phyloP scores from a whole-genome alignment of 2,888 invertebrate genomes.

The Byasa hedistus region DNA sequence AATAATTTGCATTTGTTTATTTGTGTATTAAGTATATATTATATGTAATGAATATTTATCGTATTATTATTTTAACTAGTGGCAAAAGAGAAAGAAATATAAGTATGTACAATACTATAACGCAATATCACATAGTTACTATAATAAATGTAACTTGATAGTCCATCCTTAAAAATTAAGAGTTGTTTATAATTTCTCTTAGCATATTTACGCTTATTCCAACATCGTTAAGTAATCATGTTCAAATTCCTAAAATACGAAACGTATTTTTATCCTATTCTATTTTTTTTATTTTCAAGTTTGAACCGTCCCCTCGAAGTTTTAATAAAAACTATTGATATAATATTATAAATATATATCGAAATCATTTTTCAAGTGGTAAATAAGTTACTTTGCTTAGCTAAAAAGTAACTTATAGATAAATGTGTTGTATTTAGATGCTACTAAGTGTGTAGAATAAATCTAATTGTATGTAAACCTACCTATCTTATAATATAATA shows the following conservation, averaged over 20 bases:
- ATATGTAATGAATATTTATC: too few species aligned
- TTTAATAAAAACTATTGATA: conserved; percentile 55
- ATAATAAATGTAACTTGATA: background rate
- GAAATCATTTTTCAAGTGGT: conserved; percentile 1
- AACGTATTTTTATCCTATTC: conserved; percentile 9
- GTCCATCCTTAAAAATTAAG: conserved; percentile 5
- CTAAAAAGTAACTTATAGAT: conserved; percentile 8
- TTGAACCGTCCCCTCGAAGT: conserved; percentile 70
- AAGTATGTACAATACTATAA: background rate
- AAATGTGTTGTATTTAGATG: conserved; percentile 7
- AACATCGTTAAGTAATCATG: conserved; percentile 2
- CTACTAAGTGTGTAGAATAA: background rate
- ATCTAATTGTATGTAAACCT: background rate
- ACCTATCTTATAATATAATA: background rate
- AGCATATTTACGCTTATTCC: background rate
- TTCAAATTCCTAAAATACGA: background rate
- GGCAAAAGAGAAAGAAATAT: background rate
- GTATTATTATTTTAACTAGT: too few species aligned
- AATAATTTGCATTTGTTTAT: too few species aligned
- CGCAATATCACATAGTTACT: background rate
- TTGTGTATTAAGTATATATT: too few species aligned
- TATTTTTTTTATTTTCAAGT: conserved; percentile 54
- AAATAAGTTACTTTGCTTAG: conserved; percentile 25
- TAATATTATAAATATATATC: conserved; percentile 48
- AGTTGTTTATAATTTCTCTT: background rate